Evolutionary conservation across 2,888 invertebrate species (phyloP).

Genomic region (Chydorus sphaericus): DNA sequence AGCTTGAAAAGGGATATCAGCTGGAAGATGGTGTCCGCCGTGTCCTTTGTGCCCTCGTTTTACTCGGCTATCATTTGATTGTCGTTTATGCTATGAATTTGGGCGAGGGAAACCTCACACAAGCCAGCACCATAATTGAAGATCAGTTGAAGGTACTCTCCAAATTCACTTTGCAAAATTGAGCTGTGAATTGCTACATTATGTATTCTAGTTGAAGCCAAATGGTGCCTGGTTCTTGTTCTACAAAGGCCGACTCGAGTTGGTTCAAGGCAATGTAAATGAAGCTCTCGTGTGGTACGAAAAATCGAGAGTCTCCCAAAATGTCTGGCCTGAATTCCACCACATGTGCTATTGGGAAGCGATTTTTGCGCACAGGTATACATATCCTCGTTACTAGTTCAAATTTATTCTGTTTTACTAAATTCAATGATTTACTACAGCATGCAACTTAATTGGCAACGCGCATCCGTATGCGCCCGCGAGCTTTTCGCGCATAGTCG

Average conservation of each 20-base stretch:
- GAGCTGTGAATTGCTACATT: background rate
- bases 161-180: background rate
- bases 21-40: conserved; percentile 62
- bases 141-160: conserved; percentile 46
- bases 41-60: conserved; percentile 67
- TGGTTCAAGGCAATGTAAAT: conserved; percentile 60
- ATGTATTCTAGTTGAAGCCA: conserved; percentile 44
- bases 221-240: conserved; percentile 83
- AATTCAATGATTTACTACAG: background rate
- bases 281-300: conserved; percentile 59
- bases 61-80: conserved; percentile 73
- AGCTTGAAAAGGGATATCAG: conserved; percentile 54
- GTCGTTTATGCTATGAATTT: conserved; percentile 68
- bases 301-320: conserved; percentile 64
- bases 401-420: background rate
- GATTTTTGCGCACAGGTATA: conserved; percentile 71
- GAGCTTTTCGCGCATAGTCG: conserved; percentile 58
- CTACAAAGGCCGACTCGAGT: conserved; percentile 71
- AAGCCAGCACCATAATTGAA: conserved; percentile 58
- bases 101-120: conserved; percentile 57
- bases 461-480: conserved; percentile 55
- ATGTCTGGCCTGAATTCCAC: conserved; percentile 78
- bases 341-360: conserved; percentile 90
- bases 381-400: conserved; percentile 14
- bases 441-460: conserved; percentile 50